These are phyloP conservation scores for Aphrocallistes beatrix DNA, from an alignment of 37 sponge, comb jelly and placozoan genomes.

Conservation along the genomic window DNA sequence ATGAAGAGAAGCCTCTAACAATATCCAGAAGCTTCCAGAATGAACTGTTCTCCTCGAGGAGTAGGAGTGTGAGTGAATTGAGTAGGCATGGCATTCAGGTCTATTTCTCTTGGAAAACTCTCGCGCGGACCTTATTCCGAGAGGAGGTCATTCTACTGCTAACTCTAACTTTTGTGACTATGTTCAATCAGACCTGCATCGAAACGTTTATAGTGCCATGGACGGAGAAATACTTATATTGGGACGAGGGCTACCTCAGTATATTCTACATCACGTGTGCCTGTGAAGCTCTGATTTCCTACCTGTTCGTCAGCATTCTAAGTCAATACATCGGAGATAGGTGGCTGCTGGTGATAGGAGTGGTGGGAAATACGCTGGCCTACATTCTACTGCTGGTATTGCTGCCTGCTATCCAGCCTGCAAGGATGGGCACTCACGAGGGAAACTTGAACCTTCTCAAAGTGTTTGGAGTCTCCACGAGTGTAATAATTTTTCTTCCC, in stretches of 20 bases:
- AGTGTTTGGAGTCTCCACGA: background rate
- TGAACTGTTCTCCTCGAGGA: background rate
- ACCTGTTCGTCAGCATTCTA: constrained; percentile 17
- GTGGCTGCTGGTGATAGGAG: constrained; percentile 50
- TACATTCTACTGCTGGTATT: constrained; percentile 14
- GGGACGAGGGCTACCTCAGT: constrained; percentile 49
- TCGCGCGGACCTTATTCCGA: background rate
- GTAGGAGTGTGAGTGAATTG: background rate
- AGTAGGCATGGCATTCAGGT: background rate
- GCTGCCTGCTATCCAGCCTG: background rate
- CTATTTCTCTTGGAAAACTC: background rate
- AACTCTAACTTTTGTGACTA: constrained; percentile 37
- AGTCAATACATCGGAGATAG: constrained; percentile 27
- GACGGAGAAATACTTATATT: constrained; percentile 34
- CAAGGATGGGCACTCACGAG: background rate
- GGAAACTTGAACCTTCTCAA: background rate
- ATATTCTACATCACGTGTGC: constrained; percentile 58
- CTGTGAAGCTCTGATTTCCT: constrained; percentile 23
- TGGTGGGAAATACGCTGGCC: constrained; percentile 28
- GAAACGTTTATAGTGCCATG: constrained; percentile 72
- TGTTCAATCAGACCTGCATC: constrained; percentile 61
- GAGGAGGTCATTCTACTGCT: constrained; percentile 61
- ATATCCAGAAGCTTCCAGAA: background rate
- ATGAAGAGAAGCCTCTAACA: background rate
- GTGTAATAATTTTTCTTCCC: constrained; percentile 43